These are phyloP conservation scores for Kryphioiulus occultus DNA, from an alignment of 2,888 invertebrate species.

Conservation along the genomic window DNA sequence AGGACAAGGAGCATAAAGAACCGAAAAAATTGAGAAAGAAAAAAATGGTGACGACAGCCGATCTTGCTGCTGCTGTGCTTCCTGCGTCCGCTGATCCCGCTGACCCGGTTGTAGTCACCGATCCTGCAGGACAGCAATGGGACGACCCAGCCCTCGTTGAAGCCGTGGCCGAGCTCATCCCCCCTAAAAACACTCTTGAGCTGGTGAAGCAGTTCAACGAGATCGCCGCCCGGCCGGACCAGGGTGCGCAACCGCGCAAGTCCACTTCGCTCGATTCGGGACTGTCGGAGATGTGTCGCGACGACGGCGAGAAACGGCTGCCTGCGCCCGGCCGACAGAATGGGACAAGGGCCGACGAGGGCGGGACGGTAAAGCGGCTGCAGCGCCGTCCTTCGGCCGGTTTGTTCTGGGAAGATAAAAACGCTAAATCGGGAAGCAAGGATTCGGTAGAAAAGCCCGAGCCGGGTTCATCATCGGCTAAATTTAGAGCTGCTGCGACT, in stretches of 20 bases:
- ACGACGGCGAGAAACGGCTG: too few species aligned
- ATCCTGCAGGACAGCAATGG: background rate
- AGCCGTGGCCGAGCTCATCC: background rate
- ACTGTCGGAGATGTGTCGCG: constrained; percentile 42
- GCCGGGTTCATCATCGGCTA: too few species aligned
- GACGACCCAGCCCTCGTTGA: background rate
- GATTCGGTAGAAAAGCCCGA: background rate
- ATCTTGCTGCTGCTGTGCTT: background rate
- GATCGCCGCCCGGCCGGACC: background rate
- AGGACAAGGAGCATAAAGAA: too few species aligned
- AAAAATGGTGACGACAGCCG: background rate
- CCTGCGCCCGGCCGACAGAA: background rate
- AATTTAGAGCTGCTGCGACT: background rate
- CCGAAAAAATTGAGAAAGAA: background rate
- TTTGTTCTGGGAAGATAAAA: background rate
- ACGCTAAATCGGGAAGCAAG: background rate
- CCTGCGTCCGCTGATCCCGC: background rate
- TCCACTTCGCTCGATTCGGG: constrained; percentile 44
- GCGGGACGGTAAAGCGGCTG: background rate
- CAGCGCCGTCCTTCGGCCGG: background rate
- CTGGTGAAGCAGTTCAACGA: constrained; percentile 42
- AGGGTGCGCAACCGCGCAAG: background rate
- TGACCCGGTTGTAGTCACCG: background rate
- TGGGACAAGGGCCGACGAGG: background rate
- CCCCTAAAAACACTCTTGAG: constrained; percentile 20